Base-by-base conservation (phyloP, 1,140 invertebrate species). In the Pogonognathellus flavescens region DNA sequence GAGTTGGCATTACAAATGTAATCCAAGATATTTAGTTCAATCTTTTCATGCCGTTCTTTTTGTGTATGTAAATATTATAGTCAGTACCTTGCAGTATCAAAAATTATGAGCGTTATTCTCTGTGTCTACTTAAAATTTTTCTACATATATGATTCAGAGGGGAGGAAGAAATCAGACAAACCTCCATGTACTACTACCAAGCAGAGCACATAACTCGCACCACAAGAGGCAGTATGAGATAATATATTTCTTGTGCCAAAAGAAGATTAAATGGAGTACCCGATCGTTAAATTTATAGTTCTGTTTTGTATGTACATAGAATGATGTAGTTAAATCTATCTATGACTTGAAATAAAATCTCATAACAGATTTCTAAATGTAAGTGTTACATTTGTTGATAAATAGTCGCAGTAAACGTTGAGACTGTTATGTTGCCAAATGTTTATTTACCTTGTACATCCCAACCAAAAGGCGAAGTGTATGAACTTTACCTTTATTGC, bases 251-350 rank as follows among this genome's bases (percentile, higher is more conserved):
- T 18, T 76, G n/a, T 18, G 41, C 70, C 70, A 76, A 76, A 49
- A 76, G 70, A 76, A 76, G 70, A 76, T 76, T 76, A 76, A 76
- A 76, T 76, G 70, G 41, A 76, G 70, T 41, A 41, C 31, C 31
- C 31, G 31, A 41, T 76, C 70, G 70, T 76, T 76, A 76, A 76
- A 76, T 25, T 66, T 25, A 76, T 41, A 57, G 53, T 3, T 57
- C 1, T 57, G 11, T 57, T 4, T 13, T 57, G 2, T 57, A 6
- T 41, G 31, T 41, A 41, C 6, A 41, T 41, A 41, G 31, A 41
- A 41, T 41, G 31, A 6, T 41, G 31, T 41, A 41, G 31, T 41
- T 41, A 41, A 41, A 41, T 41, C 31, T 41, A 41, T 41, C 31
- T 41, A 41, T 41, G 31, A 41, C 2, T 3, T 41, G 31, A 41